These are phyloP conservation scores for Orgyia antiqua DNA, from an alignment of 2,888 invertebrate genomes.

Conservation along the genomic window DNA sequence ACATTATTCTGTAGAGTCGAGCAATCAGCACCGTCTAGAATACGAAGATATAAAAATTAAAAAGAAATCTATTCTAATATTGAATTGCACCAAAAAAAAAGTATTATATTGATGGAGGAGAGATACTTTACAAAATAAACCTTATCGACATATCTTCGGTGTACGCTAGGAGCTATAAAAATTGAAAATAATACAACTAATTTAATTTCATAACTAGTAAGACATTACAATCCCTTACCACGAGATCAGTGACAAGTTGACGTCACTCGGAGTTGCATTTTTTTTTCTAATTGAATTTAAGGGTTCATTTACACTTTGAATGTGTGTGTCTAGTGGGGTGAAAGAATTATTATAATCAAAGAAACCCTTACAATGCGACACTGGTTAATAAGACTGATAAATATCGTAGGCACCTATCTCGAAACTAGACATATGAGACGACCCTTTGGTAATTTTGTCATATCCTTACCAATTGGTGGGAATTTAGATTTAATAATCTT, in stretches of 20 bases:
- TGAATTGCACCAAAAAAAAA: conserved; percentile 43
- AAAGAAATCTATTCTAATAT: conserved; percentile 35
- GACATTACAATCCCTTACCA: conserved; percentile 77
- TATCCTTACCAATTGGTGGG: conserved; percentile 68
- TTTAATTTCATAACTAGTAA: conserved; percentile 77
- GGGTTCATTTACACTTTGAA: conserved; percentile 17
- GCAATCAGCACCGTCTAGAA: conserved; percentile 45
- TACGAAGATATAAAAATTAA: conserved; percentile 28
- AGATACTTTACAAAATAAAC: conserved; percentile 76
- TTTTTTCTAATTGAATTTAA: conserved; percentile 23
- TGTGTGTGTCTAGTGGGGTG: conserved; percentile 23
- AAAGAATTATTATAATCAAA: conserved; percentile 13
- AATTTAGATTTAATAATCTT: conserved; percentile 67
- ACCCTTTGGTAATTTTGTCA: conserved; percentile 58
- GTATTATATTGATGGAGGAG: conserved; percentile 77
- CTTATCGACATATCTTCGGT: conserved; percentile 79
- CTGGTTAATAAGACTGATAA: conserved; percentile 19
- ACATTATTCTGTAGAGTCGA: conserved; percentile 42
- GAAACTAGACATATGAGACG: conserved; percentile 37
- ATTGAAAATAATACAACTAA: conserved; percentile 78
- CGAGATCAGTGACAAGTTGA: conserved; percentile 74
- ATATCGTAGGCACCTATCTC: conserved; percentile 16
- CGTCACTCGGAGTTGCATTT: conserved; percentile 59
- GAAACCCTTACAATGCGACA: conserved; percentile 11
- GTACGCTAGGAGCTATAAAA: conserved; percentile 78